Percentiles rank a stretch among this genome's conserved stretches.
These are phyloP conservation scores for Metaphire vulgaris DNA, from an alignment of 1,140 invertebrate genomes.

Conservation along the genomic window DNA sequence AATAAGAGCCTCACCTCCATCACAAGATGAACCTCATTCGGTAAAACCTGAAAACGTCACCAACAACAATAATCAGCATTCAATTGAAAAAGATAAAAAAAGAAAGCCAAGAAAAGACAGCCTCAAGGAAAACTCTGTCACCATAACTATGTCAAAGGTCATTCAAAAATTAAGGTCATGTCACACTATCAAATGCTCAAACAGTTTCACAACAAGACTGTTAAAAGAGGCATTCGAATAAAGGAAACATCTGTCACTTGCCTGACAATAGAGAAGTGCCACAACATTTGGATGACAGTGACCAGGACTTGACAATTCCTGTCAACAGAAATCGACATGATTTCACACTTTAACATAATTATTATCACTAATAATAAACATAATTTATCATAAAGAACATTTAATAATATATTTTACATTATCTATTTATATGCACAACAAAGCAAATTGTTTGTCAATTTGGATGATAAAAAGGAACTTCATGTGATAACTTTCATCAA, in stretches of 20 bases:
- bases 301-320: background rate
- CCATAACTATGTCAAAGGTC: background rate
- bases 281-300: background rate
- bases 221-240: background rate
- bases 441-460: too few species aligned
- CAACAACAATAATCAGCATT: too few species aligned
- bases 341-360: background rate
- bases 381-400: too few species aligned
- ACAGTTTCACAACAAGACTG: background rate
- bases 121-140: too few species aligned
- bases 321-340: background rate
- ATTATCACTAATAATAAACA: background rate
- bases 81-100: background rate
- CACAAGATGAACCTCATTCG: conserved; percentile 86
- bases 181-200: background rate
- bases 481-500: background rate
- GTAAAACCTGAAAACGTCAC: conserved; percentile 81
- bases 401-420: too few species aligned
- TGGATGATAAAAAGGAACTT: background rate
- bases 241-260: background rate
- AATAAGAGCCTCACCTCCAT: conserved; percentile 68
- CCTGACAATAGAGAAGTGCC: background rate
- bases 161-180: background rate
- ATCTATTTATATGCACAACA: too few species aligned
- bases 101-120: background rate